Evolutionary conservation across 2,888 invertebrate genomes (phyloP).

Genomic region (Physocephala rufipes): DNA sequence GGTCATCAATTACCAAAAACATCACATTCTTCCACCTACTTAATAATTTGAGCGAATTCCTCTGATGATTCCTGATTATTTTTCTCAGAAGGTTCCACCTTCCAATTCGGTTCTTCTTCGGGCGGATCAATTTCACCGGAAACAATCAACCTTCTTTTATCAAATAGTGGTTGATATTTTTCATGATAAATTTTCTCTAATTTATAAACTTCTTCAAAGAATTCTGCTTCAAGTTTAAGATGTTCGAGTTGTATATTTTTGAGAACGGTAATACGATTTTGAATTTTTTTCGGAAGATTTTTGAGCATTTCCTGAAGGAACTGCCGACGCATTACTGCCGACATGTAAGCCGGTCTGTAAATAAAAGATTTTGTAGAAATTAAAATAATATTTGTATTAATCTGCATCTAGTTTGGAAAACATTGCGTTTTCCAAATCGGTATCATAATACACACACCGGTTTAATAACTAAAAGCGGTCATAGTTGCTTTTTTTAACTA

Average conservation of each 20-base stretch:
- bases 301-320: conserved; percentile 65
- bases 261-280: conserved; percentile 85
- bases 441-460: no score
- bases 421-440: no score
- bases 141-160: conserved; percentile 61
- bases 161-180: conserved; percentile 61
- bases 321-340: conserved; percentile 61
- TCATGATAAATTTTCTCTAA: conserved; percentile 63
- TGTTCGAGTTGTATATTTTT: conserved; percentile 88
- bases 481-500: no score
- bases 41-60: conserved; percentile 37
- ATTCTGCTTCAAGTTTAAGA: conserved; percentile 89
- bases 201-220: conserved; percentile 82
- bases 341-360: conserved; percentile 61
- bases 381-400: no score
- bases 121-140: conserved; percentile 82
- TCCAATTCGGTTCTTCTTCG: conserved; percentile 84
- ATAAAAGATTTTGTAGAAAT: not conserved
- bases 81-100: conserved; percentile 76
- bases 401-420: no score
- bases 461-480: no score
- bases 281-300: conserved; percentile 68
- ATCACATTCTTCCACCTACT: conserved; percentile 25
- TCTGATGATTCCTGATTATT: conserved; percentile 71
- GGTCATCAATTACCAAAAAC: not conserved